These are phyloP conservation scores for Hemiprocne comata DNA, from an alignment of 2,113 vertebrate species.

Conservation along the genomic window DNA sequence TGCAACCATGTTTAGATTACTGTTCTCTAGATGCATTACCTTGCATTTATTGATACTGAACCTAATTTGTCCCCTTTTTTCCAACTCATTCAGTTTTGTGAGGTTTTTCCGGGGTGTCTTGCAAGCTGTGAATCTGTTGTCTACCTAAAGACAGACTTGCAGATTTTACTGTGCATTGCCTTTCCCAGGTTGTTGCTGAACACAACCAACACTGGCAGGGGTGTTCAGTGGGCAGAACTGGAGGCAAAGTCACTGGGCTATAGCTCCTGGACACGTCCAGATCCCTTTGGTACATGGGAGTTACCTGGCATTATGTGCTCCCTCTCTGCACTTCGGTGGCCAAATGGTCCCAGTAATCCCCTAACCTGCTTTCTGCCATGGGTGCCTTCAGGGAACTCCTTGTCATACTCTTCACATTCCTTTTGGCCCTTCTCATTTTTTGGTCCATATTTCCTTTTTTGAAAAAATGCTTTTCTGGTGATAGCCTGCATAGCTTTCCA, in stretches of 20 bases:
- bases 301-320: not conserved
- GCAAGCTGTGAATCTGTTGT: not conserved
- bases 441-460: not conserved
- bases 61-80: not conserved
- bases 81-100: not conserved
- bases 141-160: not conserved
- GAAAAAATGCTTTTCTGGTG: not conserved
- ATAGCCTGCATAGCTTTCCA: not conserved
- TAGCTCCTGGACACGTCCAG: fast-evolving
- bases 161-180: not conserved
- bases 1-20: not conserved
- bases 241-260: not conserved
- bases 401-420: not conserved
- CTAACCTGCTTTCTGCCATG: not conserved
- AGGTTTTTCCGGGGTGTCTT: not conserved
- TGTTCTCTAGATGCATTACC: not conserved
- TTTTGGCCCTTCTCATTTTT: not conserved
- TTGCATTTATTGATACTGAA: not conserved
- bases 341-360: not conserved
- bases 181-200: not conserved
- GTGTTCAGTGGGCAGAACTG: not conserved
- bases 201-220: not conserved
- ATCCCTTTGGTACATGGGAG: fast-evolving
- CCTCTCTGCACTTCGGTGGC: not conserved
- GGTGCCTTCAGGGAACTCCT: fast-evolving